These are phyloP conservation scores for Blastobasis adustella DNA, from an alignment of 2,888 invertebrate species.

Conservation along the genomic window DNA sequence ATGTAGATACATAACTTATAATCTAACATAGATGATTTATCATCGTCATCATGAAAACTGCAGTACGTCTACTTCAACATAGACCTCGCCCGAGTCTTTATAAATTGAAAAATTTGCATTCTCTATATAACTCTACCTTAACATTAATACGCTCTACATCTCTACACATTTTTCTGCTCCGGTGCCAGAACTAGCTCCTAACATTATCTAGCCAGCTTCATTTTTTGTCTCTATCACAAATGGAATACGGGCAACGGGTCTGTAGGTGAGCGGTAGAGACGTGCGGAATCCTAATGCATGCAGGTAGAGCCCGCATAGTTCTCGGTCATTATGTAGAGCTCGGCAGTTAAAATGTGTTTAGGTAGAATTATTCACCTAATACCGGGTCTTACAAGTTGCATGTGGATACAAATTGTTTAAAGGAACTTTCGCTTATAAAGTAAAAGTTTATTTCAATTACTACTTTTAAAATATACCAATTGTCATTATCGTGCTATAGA, in stretches of 20 bases:
- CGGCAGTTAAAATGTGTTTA: background rate
- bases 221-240: slow-evolving; percentile 57
- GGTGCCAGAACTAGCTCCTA: slow-evolving; percentile 51
- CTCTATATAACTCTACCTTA: background rate
- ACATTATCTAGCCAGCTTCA: slow-evolving; percentile 59
- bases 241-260: slow-evolving; percentile 73
- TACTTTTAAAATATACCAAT: too few species aligned
- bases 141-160: slow-evolving; percentile 8
- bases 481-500: too few species aligned
- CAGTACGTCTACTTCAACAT: too few species aligned
- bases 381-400: too few species aligned
- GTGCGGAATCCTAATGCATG: slow-evolving; percentile 64
- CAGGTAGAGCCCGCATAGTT: slow-evolving; percentile 47
- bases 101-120: background rate
- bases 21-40: background rate
- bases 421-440: too few species aligned
- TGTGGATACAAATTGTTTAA: too few species aligned
- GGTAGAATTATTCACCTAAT: too few species aligned
- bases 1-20: background rate
- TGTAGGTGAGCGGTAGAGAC: slow-evolving; percentile 65
- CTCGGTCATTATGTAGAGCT: slow-evolving; percentile 18
- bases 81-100: background rate
- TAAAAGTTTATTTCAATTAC: too few species aligned
- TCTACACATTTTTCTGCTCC: slow-evolving; percentile 31
- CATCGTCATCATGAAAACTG: too few species aligned